These are phyloP conservation scores for Enoplosus armatus DNA, from an alignment of 2,797 vertebrate genomes.

Conservation along the genomic window DNA sequence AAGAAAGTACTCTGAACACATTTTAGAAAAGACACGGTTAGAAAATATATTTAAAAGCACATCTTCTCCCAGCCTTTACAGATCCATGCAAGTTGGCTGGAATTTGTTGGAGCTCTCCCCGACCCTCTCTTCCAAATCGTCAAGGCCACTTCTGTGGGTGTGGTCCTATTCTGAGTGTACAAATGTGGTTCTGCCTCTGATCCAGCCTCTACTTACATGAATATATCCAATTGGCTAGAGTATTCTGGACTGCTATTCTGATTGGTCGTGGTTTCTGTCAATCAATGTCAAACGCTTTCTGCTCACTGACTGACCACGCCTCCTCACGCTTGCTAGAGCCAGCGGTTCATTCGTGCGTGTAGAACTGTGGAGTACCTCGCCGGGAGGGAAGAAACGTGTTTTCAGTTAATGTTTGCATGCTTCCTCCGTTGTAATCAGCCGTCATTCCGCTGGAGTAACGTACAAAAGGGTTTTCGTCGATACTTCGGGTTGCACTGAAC, in stretches of 20 bases:
- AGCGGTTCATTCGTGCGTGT: conserved; percentile 39
- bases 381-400: conserved; percentile 35
- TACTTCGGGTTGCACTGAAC: conserved; percentile 1
- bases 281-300: conserved; percentile 48
- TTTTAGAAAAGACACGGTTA: neutral
- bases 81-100: neutral
- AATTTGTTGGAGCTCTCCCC: neutral
- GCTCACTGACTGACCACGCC: conserved; percentile 69
- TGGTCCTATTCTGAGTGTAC: conserved; percentile 27
- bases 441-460: conserved; percentile 4
- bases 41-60: neutral
- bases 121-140: neutral
- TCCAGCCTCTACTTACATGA: conserved; percentile 11
- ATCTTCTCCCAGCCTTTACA: neutral
- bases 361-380: conserved; percentile 36
- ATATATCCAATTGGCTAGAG: conserved; percentile 44
- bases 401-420: conserved; percentile 8
- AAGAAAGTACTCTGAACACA: neutral
- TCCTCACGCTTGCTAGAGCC: conserved; percentile 50
- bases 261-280: conserved; percentile 47
- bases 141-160: conserved; percentile 57
- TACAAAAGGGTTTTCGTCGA: neutral
- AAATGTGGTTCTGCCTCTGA: conserved; percentile 31
- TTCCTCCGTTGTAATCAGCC: conserved; percentile 6
- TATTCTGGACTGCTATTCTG: neutral